These are phyloP conservation scores for Galaxea fascicularis DNA, from an alignment of 92 coral and sea anemone genomes.

Conservation along the genomic window DNA sequence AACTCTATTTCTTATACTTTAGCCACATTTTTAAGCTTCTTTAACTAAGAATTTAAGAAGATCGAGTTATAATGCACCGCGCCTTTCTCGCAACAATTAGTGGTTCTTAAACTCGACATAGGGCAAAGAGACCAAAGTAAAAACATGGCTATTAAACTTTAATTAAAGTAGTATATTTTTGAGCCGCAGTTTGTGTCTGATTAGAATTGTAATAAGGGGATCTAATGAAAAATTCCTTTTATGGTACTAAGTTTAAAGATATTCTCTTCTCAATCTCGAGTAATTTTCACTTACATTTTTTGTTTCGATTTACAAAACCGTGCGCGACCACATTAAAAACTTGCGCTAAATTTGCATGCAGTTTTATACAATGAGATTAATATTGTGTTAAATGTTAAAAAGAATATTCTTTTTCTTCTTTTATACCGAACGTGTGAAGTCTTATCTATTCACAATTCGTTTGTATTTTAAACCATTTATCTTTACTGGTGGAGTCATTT, in stretches of 20 bases:
- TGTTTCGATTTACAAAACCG: background rate
- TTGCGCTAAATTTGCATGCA: constrained; percentile 24
- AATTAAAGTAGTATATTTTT: background rate
- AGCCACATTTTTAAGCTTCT: no score
- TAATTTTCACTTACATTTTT: background rate
- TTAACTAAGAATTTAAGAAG: no score
- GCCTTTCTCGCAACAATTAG: no score
- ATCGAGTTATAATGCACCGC: no score
- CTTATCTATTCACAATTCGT: constrained; percentile 30
- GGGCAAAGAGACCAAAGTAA: background rate
- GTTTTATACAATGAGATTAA: constrained; percentile 26
- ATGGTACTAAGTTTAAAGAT: no score
- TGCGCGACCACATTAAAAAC: background rate
- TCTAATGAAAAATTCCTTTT: background rate
- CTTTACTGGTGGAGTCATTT: constrained; percentile 6
- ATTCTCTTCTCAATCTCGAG: background rate
- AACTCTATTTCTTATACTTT: no score
- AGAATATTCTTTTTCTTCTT: constrained; percentile 30
- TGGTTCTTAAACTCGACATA: no score
- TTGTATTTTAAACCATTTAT: constrained; percentile 14
- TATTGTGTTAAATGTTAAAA: constrained; percentile 6
- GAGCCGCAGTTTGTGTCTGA: background rate
- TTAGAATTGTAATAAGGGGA: background rate
- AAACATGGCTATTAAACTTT: constrained; percentile 4
- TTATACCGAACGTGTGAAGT: constrained; percentile 24